Evolutionary conservation across 2,888 invertebrate genomes (phyloP), one percentile per base, ranked within the genome.

Genomic region (Leptothorax acervorum): DNA sequence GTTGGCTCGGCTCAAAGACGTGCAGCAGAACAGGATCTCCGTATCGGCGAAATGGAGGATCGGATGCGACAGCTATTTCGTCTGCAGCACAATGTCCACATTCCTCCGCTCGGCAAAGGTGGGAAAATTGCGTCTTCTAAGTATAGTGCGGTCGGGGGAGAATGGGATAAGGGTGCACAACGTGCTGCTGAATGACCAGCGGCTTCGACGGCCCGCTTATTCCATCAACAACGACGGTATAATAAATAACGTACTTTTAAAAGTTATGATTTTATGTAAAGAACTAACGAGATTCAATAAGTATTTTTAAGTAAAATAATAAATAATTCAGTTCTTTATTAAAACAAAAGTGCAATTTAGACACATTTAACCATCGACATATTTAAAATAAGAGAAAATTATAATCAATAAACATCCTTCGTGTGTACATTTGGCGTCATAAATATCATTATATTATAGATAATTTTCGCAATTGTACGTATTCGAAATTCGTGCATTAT

Each of bases 221-320:
- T 23, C 23, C 23, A 23, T 23, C 23, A 23, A 23, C 23, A 23
- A 23, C 23, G 23, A 23, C 23, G 23, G 23, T 23, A 23, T 23
- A 88, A 90, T 87, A 89, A 88, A 88, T 83, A 84, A 83, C 66
- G 51, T 83, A 48, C 9, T 31, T 70, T 51, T 51, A 51, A 31
- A 45, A 70, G 31, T 35, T 66, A 68, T 5, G 2, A 48, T 48
- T 9, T 28, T 28, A 66, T 48, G 18, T 68, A 68, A 68, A 68
- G 5, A 48, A 68, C 15, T 68, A 68, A 68, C 23, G 12, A 66
- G 1, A 68, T 48, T 48, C 9, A 68, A 48, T 48, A 68, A 45
- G 6, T 66, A 68, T 48, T 31, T 66, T 66, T 48, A 31, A 66
- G 3, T 15, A 11, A 4, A 31, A 18, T 23, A 60, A 57, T 23